These are phyloP conservation scores for Cydia amplana DNA, from an alignment of 1,140 invertebrate genomes.

Conservation along the genomic window DNA sequence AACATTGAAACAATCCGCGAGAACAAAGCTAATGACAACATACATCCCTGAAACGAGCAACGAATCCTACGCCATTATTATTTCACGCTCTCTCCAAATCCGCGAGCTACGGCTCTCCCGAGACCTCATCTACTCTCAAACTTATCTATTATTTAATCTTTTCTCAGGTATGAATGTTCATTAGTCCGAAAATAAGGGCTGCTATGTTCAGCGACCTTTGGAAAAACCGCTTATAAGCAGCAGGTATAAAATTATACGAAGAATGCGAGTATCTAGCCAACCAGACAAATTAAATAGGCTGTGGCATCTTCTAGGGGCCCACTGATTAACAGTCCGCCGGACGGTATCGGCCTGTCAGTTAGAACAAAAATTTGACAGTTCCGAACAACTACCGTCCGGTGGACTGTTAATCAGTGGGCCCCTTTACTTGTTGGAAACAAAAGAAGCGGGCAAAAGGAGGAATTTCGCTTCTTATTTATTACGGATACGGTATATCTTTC, in stretches of 20 bases:
- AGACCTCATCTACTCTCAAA: slow-evolving; percentile 59
- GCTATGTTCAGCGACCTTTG: slow-evolving; percentile 61
- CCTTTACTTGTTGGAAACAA: not conserved
- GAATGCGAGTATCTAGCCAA: not conserved
- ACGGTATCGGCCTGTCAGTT: too few species aligned
- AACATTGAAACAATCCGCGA: slow-evolving; percentile 27
- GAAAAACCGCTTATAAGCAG: slow-evolving; percentile 5
- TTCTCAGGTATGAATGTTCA: slow-evolving; percentile 72
- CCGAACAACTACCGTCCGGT: too few species aligned
- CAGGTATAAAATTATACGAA: slow-evolving; percentile 11
- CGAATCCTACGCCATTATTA: slow-evolving; percentile 51
- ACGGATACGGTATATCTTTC: slow-evolving; percentile 20
- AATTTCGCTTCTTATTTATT: slow-evolving; percentile 1
- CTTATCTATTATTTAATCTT: slow-evolving; percentile 70
- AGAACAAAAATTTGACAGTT: too few species aligned
- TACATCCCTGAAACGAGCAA: slow-evolving; percentile 17
- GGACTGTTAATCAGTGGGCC: too few species aligned
- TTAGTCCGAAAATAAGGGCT: slow-evolving; percentile 67
- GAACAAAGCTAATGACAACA: slow-evolving; percentile 30
- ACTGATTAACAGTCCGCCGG: too few species aligned
- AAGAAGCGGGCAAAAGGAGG: not conserved
- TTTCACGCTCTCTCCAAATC: slow-evolving; percentile 51
- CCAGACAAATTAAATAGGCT: slow-evolving; percentile 17
- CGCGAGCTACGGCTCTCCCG: slow-evolving; percentile 59
- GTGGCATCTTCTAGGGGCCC: too few species aligned